phyloP scores from a whole-genome alignment of 2,888 invertebrate genomes.

The Megastigmus dorsalis region DNA sequence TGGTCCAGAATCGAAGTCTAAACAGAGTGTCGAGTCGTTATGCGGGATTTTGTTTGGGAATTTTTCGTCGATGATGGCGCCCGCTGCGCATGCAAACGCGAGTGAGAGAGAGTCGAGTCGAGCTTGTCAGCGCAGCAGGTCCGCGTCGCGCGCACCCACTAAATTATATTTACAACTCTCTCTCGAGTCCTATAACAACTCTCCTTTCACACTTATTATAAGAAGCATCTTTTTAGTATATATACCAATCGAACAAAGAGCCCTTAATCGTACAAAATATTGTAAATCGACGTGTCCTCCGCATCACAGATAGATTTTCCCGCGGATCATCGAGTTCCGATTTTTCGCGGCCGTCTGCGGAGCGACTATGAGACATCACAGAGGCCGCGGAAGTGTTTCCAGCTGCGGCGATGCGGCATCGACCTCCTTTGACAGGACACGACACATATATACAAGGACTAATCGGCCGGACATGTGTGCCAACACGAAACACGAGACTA shows the following conservation, averaged over 20 bases:
- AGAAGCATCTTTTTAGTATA: no score
- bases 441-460: constrained; percentile 58
- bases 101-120: no score
- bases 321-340: constrained; percentile 38
- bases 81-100: no score
- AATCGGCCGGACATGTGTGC: constrained; percentile 68
- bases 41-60: constrained; percentile 33
- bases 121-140: no score
- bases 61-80: constrained; percentile 36
- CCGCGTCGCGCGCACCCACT: no score
- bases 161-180: no score
- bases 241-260: no score
- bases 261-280: no score
- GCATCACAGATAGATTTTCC: no score
- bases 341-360: constrained; percentile 16
- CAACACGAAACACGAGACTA: constrained; percentile 70
- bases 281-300: no score
- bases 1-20: constrained; percentile 30
- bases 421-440: constrained; percentile 52
- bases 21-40: constrained; percentile 15
- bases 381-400: constrained; percentile 58
- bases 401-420: constrained; percentile 59
- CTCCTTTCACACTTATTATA: no score
- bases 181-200: no score
- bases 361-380: constrained; percentile 56